These are phyloP conservation scores for Haliclona indistincta DNA, from an alignment of 37 sponge, comb jelly and placozoan species.

Conservation along the genomic window DNA sequence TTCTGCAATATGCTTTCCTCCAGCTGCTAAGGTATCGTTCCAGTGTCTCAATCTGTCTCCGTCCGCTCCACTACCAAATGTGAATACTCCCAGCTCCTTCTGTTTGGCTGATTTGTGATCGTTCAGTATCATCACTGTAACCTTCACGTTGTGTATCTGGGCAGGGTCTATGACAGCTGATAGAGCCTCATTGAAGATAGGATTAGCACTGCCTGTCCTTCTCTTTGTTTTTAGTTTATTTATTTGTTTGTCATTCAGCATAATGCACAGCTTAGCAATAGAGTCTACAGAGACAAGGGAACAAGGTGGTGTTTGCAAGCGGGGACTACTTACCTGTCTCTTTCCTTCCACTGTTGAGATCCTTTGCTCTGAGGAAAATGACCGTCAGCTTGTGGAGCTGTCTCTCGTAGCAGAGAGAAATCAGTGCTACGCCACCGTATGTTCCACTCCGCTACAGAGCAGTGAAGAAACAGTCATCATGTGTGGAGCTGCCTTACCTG, in stretches of 20 bases:
- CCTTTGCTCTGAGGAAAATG: conserved; percentile 63
- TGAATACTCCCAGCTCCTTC: conserved; percentile 49
- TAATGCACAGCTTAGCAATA: conserved; percentile 41
- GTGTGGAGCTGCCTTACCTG: conserved; percentile 11
- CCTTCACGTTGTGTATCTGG: conserved; percentile 3
- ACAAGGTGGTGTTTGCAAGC: not conserved
- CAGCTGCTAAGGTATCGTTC: conserved; percentile 61
- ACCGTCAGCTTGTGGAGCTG: conserved; percentile 53
- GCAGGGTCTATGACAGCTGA: conserved; percentile 25
- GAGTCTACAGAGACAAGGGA: conserved; percentile 14
- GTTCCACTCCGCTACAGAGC: no score
- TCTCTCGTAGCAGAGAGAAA: conserved; percentile 49
- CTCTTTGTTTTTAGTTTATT: conserved; percentile 35
- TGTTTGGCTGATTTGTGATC: conserved; percentile 19
- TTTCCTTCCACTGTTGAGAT: conserved; percentile 36
- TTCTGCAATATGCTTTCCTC: conserved; percentile 68
- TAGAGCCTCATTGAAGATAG: conserved; percentile 69
- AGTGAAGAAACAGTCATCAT: not conserved
- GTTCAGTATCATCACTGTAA: conserved; percentile 35
- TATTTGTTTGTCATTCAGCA: conserved; percentile 27
- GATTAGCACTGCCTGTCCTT: conserved; percentile 38
- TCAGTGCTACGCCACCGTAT: conserved; percentile 33
- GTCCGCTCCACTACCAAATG: conserved; percentile 17
- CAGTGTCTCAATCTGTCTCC: conserved; percentile 68
- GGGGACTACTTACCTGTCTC: conserved; percentile 46